Percentiles rank a stretch among this genome's conserved stretches.
Evolutionary conservation across 2,113 vertebrate genomes (phyloP).

Genomic region (Zosterops hypoxanthus): DNA sequence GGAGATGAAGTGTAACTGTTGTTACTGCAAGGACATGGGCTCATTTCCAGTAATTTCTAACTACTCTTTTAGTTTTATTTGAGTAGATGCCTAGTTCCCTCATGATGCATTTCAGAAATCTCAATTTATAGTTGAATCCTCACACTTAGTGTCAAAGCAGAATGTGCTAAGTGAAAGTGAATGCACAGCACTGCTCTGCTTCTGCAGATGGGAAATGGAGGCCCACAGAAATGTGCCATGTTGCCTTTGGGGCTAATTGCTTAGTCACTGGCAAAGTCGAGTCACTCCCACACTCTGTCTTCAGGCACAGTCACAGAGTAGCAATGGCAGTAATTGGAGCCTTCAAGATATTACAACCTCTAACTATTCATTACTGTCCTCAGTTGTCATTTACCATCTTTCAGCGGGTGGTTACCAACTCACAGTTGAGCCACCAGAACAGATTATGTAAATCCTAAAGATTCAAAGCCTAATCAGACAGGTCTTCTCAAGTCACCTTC

Average conservation of each 20-base stretch:
- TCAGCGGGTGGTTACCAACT: slow-evolving; percentile 15
- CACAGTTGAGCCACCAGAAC: slow-evolving; percentile 22
- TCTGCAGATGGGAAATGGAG: slow-evolving; percentile 68
- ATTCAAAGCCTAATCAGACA: slow-evolving; percentile 6
- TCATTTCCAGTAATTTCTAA: neutral
- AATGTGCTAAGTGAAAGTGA: slow-evolving; percentile 1
- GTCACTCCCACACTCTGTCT: slow-evolving; percentile 27
- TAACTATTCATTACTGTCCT: slow-evolving; percentile 33
- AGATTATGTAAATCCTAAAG: slow-evolving; percentile 37
- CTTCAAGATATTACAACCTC: slow-evolving; percentile 42
- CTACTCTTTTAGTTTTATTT: neutral
- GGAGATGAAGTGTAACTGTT: neutral
- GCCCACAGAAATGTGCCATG: neutral
- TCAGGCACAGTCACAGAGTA: neutral
- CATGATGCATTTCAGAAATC: neutral
- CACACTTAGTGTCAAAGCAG: neutral
- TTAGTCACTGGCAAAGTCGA: neutral
- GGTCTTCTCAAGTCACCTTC: slow-evolving; percentile 9
- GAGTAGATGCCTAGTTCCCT: neutral
- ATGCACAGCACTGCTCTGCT: neutral
- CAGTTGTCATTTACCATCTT: slow-evolving; percentile 53
- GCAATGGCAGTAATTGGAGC: slow-evolving; percentile 34
- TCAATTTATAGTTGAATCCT: neutral
- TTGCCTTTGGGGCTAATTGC: slow-evolving; percentile 12
- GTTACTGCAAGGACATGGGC: neutral